A percentile compares a stretch with the other conserved stretches of the same genome.
phyloP scores from a whole-genome alignment of 2,888 invertebrate species.

The Leptinotarsa rubiginosa region DNA sequence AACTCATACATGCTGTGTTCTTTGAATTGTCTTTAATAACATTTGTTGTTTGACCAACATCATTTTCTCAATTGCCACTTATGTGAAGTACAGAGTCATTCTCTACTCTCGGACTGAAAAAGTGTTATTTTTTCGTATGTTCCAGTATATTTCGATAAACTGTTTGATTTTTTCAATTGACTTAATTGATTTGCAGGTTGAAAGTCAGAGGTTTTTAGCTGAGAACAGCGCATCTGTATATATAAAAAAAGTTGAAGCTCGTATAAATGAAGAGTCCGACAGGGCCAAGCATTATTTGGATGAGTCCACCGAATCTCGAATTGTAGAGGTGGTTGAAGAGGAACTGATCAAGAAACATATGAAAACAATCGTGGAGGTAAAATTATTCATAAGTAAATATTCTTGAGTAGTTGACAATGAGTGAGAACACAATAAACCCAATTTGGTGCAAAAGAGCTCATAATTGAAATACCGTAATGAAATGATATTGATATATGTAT shows the following conservation, averaged over 20 bases:
- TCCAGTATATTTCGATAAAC: background rate
- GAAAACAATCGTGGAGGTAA: conserved; percentile 90
- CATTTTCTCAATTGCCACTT: too few relatives aligned
- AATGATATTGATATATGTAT: too few relatives aligned
- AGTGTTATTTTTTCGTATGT: background rate
- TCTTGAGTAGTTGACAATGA: too few relatives aligned
- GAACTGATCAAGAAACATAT: conserved; percentile 99
- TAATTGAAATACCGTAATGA: too few relatives aligned
- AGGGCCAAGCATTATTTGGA: conserved; percentile 98
- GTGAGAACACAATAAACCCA: too few relatives aligned
- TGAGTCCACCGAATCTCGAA: conserved; percentile 94
- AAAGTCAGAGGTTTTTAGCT: conserved; percentile 97
- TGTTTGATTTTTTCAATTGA: background rate
- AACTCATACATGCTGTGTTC: too few relatives aligned
- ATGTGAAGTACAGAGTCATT: too few relatives aligned
- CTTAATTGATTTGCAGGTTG: conserved; percentile 71
- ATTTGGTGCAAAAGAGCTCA: too few relatives aligned
- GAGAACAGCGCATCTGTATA: conserved; percentile 99
- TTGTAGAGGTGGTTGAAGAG: conserved; percentile 96
- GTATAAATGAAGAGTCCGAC: conserved; percentile 97
- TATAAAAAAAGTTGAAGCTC: conserved; percentile 97
- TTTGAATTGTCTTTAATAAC: too few relatives aligned
- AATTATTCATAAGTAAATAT: background rate
- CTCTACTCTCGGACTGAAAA: too few relatives aligned
- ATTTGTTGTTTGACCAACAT: too few relatives aligned